These are phyloP conservation scores for Drosophila pseudotakahashii DNA, from an alignment of 2,888 invertebrate genomes.

Conservation along the genomic window DNA sequence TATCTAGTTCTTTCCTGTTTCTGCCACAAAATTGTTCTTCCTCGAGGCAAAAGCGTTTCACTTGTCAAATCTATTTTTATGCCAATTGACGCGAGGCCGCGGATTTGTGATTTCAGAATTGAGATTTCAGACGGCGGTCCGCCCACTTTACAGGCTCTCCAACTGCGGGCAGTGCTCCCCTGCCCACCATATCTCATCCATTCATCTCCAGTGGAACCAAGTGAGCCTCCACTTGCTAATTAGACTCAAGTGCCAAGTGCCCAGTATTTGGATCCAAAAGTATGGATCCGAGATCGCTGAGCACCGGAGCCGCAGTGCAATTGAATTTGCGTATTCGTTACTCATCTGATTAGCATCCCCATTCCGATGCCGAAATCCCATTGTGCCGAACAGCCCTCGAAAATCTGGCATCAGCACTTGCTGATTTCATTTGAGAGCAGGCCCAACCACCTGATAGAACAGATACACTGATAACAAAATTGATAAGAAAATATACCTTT, in stretches of 20 bases:
- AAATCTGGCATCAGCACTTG: no score
- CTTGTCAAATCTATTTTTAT: constrained; percentile 65
- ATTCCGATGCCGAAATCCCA: constrained; percentile 10
- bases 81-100: constrained; percentile 68
- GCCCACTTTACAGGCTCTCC: constrained; percentile 55
- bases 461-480: no score
- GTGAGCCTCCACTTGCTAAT: constrained; percentile 38
- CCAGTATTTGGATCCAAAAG: constrained; percentile 12
- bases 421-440: not conserved
- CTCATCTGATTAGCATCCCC: constrained; percentile 43
- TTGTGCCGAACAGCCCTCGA: constrained; percentile 13
- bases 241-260: constrained; percentile 41
- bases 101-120: constrained; percentile 9
- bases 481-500: no score
- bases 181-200: not conserved
- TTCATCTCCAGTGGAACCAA: constrained; percentile 8
- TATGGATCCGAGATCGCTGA: constrained; percentile 16
- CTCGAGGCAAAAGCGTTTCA: constrained; percentile 25
- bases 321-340: constrained; percentile 36
- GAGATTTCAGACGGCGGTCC: constrained; percentile 40
- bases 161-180: constrained; percentile 6
- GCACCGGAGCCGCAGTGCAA: constrained; percentile 7
- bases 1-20: constrained; percentile 25
- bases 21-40: constrained; percentile 21
- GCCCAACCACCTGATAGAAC: not conserved